Evolutionary conservation across 2,888 invertebrate genomes (phyloP).

Genomic region (Pediacus dermestoides): DNA sequence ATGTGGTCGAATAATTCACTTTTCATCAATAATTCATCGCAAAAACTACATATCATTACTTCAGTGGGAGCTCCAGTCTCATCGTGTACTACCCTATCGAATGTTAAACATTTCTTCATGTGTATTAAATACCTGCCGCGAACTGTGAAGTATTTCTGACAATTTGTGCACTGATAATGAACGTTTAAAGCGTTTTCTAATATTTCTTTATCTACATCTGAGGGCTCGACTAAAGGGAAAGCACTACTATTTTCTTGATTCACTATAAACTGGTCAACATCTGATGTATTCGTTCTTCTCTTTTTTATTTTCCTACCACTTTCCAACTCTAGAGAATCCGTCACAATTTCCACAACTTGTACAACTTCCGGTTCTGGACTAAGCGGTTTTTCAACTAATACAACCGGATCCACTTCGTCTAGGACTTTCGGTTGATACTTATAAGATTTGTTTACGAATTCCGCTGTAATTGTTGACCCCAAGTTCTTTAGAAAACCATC

Average conservation of each 20-base stretch:
- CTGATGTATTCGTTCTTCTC: too few relatives aligned
- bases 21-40: too few relatives aligned
- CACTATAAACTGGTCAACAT: too few relatives aligned
- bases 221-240: conserved; percentile 3
- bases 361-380: neutral
- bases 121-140: conserved; percentile 16
- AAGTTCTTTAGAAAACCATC: conserved; percentile 31
- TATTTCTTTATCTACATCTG: conserved; percentile 3
- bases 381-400: conserved; percentile 6
- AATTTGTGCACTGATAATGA: too few relatives aligned
- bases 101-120: conserved; percentile 14
- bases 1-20: too few relatives aligned
- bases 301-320: too few relatives aligned
- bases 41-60: too few relatives aligned
- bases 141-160: conserved; percentile 12
- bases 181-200: conserved; percentile 10
- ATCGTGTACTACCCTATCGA: too few relatives aligned
- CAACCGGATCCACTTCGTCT: conserved; percentile 6
- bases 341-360: neutral
- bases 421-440: neutral
- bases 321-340: too few relatives aligned
- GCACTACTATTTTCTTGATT: too few relatives aligned
- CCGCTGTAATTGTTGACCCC: conserved; percentile 27
- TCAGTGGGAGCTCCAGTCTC: too few relatives aligned
- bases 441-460: conserved; percentile 16